Evolutionary conservation across 2,113 vertebrate species (phyloP), one percentile per base, ranked within the genome.

Genomic region (Clarias macrocephalus): DNA sequence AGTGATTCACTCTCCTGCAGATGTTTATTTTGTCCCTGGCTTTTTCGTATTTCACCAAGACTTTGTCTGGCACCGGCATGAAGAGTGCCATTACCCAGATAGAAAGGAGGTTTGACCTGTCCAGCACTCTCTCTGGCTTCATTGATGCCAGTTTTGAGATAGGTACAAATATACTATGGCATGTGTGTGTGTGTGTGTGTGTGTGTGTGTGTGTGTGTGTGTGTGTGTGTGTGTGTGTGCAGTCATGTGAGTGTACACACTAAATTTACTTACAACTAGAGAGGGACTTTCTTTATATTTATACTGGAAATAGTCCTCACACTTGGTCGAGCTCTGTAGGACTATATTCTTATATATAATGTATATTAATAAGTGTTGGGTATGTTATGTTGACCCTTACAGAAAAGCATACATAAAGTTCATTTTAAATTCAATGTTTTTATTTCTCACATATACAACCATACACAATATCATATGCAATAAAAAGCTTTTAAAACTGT

Each of bases 21-120:
- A 85, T 93, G 42, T 99, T 99, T 89, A 94, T 98, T 0, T 89
- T 92, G 88, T 96, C 96, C 23, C 92, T 99, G 60, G 95, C 96
- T 0, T 95, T 98, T 89, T 93, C 93, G 87, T 96, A 93, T 89
- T 96, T 97, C 88, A 95, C 95, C 4, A 99, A 97, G 91, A 8
- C 95, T 0, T 89, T 98, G 33, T 90, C 92, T 37, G 97, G 93
- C 37, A 86, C 93, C 0, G 93, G 96, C 66, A 97, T 99, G 97
- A 99, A 99, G 93, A 97, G 96, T 88, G 92, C 96, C 85, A 94
- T 98, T 90, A 98, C 97, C 18, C 97, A 99, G 86, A 97, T 99
- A 48, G 98, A 99, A 93, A 92, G 97, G 52, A 96, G 97, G 65
- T 99, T 99, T 80, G 96, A 95, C 80, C 92, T 98, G 87, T 87